phyloP scores from a whole-genome alignment of 1,140 invertebrate genomes.

The Acromyrmex charruanus region DNA sequence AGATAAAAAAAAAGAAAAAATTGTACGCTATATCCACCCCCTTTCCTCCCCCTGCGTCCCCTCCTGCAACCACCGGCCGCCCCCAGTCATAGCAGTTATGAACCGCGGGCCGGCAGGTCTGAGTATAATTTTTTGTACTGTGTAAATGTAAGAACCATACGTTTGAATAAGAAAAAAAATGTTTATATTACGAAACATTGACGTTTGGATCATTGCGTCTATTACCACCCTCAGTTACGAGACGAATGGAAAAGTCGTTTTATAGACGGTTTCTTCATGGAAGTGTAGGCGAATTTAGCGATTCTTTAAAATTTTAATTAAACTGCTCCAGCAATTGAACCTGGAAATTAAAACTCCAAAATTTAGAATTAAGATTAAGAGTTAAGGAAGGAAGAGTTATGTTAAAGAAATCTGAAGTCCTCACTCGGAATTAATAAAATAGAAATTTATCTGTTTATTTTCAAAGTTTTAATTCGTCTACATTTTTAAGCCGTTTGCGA shows the following conservation, averaged over 20 bases:
- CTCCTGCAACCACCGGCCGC: constrained; percentile 74
- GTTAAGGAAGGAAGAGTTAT: not conserved
- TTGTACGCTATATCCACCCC: constrained; percentile 46
- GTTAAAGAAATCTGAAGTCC: not conserved
- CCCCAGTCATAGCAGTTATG: constrained; percentile 84
- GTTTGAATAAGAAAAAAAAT: constrained; percentile 88
- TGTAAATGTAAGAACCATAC: constrained; percentile 88
- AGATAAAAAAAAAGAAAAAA: constrained; percentile 56
- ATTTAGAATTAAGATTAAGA: not conserved
- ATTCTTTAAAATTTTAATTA: not conserved
- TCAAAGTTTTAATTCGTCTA: not conserved
- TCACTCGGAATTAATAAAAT: not conserved
- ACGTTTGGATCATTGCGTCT: constrained; percentile 1
- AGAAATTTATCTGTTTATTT: not conserved
- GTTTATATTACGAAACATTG: constrained; percentile 86
- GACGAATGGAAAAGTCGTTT: not conserved
- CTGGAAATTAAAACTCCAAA: not conserved
- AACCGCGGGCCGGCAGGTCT: constrained; percentile 83
- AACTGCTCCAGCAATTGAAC: not conserved
- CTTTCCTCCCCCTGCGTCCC: constrained; percentile 65
- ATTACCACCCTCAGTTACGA: too few relatives aligned
- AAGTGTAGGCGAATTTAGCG: not conserved
- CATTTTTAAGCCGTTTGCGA: not conserved
- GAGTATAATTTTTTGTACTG: constrained; percentile 88
- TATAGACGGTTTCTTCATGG: not conserved